Percentiles rank a stretch among this genome's conserved stretches.
Conservation (phyloP, 2,888 invertebrate species). For the Caenorhabditis sp. region DNA sequence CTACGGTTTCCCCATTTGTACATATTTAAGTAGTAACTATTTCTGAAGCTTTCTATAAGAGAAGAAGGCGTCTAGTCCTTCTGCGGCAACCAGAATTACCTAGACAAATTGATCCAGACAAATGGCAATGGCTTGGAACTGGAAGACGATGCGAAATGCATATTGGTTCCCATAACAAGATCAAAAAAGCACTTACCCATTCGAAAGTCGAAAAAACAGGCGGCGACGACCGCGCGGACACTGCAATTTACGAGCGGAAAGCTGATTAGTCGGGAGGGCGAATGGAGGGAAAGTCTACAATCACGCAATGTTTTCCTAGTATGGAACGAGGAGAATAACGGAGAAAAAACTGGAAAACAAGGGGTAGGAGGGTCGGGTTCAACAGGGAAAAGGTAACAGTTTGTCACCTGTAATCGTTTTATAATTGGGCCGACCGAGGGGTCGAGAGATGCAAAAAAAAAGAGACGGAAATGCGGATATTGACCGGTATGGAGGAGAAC, state of each 20-base stretch:
- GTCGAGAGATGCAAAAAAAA: neutral
- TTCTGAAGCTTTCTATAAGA: no score
- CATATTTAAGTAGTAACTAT: no score
- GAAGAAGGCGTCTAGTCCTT: no score
- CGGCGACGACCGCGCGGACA: conserved; percentile 32
- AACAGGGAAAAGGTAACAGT: conserved; percentile 28
- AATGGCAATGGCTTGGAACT: neutral
- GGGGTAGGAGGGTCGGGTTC: conserved; percentile 7
- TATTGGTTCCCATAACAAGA: conserved; percentile 1
- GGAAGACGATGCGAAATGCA: neutral
- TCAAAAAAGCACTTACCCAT: conserved; percentile 57
- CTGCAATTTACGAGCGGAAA: conserved; percentile 47
- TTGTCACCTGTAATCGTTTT: conserved; percentile 32
- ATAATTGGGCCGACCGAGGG: conserved; percentile 37
- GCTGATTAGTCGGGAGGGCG: conserved; percentile 53
- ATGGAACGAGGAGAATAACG: conserved; percentile 5
- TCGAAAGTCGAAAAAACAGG: conserved; percentile 18
- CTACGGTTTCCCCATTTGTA: no score
- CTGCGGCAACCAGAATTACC: no score
- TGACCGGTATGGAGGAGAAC: conserved; percentile 19
- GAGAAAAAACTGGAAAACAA: neutral
- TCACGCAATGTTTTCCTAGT: conserved; percentile 25
- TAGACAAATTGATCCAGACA: no score
- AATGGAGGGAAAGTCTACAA: conserved; percentile 39
- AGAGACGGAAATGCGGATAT: conserved; percentile 24